Evolutionary conservation across 1,140 invertebrate genomes (phyloP).

Genomic region (Uloborus diversus): DNA sequence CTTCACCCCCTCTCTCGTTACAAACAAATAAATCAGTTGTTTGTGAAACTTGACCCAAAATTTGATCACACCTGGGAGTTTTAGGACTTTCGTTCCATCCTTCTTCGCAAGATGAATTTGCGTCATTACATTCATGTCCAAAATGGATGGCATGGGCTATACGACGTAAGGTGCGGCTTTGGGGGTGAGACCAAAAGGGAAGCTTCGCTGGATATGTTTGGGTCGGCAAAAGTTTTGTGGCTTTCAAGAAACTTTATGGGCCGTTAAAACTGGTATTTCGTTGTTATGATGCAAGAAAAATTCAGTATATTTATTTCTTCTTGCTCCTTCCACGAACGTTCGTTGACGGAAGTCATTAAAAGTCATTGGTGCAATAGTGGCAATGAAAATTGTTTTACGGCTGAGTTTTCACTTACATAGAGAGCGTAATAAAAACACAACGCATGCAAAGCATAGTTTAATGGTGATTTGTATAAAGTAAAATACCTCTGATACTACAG

Average conservation of each 20-base stretch:
- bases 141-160: neutral
- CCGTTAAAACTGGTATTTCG: constrained; percentile 14
- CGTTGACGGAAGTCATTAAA: neutral
- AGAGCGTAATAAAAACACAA: no score
- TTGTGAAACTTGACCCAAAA: constrained; percentile 39
- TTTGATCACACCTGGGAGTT: constrained; percentile 26
- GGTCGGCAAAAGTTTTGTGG: neutral
- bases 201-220: neutral
- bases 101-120: neutral
- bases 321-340: neutral
- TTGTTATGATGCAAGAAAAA: neutral
- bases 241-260: neutral
- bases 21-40: constrained; percentile 37
- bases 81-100: neutral
- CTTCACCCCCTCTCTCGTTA: neutral
- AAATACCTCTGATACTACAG: no score
- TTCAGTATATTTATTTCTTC: neutral
- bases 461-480: no score
- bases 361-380: neutral
- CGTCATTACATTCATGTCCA: neutral
- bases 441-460: no score
- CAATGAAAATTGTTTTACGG: no score
- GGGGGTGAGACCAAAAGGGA: neutral
- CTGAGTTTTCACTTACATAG: no score
- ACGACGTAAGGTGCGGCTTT: neutral